Conservation (phyloP, 2,113 vertebrate species). For the Pycnonotus jocosus region DNA sequence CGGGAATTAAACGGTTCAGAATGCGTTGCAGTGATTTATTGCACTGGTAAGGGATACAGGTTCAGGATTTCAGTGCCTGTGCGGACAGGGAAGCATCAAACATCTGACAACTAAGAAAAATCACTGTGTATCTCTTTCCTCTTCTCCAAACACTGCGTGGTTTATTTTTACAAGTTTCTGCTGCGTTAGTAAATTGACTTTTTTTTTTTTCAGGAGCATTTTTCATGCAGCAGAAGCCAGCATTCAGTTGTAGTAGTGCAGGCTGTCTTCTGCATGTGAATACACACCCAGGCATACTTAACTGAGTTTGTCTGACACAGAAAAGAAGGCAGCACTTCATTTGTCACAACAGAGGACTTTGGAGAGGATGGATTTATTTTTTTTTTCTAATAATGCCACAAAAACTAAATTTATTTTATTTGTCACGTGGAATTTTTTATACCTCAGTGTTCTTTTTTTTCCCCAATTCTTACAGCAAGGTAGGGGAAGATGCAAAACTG, state of each 20-base stretch:
- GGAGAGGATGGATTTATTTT: background rate
- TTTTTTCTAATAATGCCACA: background rate
- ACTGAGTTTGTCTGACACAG: background rate
- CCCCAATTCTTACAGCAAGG: background rate
- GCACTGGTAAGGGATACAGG: background rate
- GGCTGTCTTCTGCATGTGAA: background rate
- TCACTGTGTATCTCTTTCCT: fast-evolving
- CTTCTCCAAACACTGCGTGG: background rate
- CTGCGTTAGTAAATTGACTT: background rate
- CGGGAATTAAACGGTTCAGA: background rate
- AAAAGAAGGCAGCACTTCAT: background rate
- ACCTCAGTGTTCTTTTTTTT: background rate
- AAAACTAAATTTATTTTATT: background rate
- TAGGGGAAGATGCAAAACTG: background rate
- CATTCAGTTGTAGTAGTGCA: background rate
- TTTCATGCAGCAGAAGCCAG: background rate
- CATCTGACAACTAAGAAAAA: background rate
- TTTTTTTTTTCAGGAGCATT: background rate
- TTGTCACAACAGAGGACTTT: background rate
- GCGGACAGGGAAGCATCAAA: background rate
- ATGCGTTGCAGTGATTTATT: background rate
- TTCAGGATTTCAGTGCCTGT: background rate
- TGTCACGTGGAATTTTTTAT: background rate
- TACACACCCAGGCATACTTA: background rate
- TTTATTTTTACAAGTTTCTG: background rate